Evolutionary conservation across 2,888 invertebrate species (phyloP).

Genomic region (Epinotia brunnichana): DNA sequence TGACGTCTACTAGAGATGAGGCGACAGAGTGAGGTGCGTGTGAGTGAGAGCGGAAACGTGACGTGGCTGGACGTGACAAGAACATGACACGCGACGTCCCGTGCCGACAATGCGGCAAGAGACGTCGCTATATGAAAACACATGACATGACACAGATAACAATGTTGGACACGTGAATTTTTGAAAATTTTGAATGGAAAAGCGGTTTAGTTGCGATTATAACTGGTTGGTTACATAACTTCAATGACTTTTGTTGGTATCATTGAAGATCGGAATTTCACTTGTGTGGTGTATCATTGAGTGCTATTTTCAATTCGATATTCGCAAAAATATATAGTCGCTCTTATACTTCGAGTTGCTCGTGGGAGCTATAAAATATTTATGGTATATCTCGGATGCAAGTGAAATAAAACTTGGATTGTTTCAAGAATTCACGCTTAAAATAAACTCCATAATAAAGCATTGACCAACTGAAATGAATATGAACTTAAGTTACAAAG

Average conservation of each 20-base stretch:
- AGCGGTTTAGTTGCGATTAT: not conserved
- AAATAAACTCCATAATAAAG: conserved; percentile 12
- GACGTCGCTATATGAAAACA: conserved; percentile 20
- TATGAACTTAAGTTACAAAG: conserved; percentile 25
- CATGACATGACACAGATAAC: conserved; percentile 59
- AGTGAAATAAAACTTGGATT: not conserved
- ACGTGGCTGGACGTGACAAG: conserved; percentile 71
- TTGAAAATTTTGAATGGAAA: conserved; percentile 4
- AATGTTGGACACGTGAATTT: conserved; percentile 26
- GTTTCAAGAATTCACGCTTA: conserved; percentile 22
- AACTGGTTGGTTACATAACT: not conserved
- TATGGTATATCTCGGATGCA: too few relatives aligned
- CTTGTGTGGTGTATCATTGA: too few relatives aligned
- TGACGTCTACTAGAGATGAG: conserved; percentile 73
- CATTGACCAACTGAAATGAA: conserved; percentile 24
- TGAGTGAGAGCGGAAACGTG: conserved; percentile 82
- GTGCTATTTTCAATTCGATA: too few relatives aligned
- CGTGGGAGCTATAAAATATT: too few relatives aligned
- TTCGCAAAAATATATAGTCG: too few relatives aligned
- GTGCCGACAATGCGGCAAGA: conserved; percentile 42
- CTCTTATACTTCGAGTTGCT: too few relatives aligned
- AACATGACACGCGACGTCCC: conserved; percentile 55
- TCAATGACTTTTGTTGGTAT: not conserved
- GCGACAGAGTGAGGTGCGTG: conserved; percentile 81
- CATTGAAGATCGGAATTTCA: not conserved